Conservation (phyloP, 2,888 invertebrate genomes). For the Cordilura impudica region DNA sequence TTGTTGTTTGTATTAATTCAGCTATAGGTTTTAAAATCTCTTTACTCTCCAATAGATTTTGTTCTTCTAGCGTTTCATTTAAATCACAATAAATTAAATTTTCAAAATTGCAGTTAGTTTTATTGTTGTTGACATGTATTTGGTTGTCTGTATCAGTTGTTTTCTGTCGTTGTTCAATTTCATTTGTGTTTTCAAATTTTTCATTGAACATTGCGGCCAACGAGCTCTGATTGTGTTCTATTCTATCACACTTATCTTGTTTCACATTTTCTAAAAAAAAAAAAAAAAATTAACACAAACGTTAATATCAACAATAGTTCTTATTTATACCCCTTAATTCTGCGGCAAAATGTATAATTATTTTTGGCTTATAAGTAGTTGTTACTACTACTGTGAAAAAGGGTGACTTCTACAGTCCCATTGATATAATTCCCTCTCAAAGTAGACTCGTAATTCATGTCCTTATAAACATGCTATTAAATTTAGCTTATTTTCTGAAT, state of each 20-base stretch:
- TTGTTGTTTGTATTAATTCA: slow-evolving; percentile 7
- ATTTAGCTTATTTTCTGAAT: too few species aligned
- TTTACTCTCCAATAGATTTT: slow-evolving; percentile 57
- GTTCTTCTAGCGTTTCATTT: slow-evolving; percentile 58
- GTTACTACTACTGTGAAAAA: too few species aligned
- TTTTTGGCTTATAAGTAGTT: too few species aligned
- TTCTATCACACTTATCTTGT: background rate
- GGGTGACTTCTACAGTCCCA: too few species aligned
- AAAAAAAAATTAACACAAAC: too few species aligned
- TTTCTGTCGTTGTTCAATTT: background rate
- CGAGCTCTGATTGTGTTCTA: background rate
- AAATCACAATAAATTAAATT: slow-evolving; percentile 55
- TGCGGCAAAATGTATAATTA: too few species aligned
- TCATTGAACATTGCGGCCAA: background rate
- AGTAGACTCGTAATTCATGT: too few species aligned
- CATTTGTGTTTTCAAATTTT: background rate
- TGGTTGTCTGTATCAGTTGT: background rate
- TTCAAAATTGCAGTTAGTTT: slow-evolving; percentile 29
- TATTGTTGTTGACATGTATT: background rate
- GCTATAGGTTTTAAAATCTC: slow-evolving; percentile 38
- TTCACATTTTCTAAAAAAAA: background rate
- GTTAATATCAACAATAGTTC: too few species aligned
- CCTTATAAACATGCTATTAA: too few species aligned
- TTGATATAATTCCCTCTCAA: too few species aligned
- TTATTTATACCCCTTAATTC: too few species aligned